Evolutionary conservation across 2,113 vertebrate genomes (phyloP), one percentile per base, ranked within the genome.

Genomic region (Ardeotis arabs): DNA sequence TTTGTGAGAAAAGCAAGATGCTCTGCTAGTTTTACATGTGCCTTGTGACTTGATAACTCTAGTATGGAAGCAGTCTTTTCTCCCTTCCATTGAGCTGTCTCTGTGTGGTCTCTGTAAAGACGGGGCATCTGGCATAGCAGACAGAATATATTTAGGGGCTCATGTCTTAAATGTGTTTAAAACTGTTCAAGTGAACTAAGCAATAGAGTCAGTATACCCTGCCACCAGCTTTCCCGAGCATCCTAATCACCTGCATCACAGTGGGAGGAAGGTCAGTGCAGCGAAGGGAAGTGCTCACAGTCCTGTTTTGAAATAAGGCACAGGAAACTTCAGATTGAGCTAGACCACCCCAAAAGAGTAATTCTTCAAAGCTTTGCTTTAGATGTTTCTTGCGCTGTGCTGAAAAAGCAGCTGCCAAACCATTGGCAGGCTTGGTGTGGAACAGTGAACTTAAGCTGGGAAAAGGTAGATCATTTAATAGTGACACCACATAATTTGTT

Each of bases 391-490:
- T 67, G 37, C 59, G 22, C 16, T 76, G 28, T 62, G 55, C 59
- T 76, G 39, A 41, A 80, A 95, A 90, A 77, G 9, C 28, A 80
- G 14, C 50, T 86, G 56, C 52, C 69, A 90, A 93, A 63, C 12
- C 8, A 19, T n/a, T 87, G 56, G 3, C 29, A 77, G 75, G 25
- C n/a, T 90, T 80, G 25, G 5, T 88, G 31, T 70, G 50, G 41
- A 78, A 53, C 25, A 78, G 44, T 84, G 74, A 67, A 72, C 83
- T 96, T 93, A 64, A 69, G 28, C 44, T 84, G 72, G 67, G 52
- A 91, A 94, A 62, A 88, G 84, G 59, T 75, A 77, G 83, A 95
- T 94, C 52, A 91, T 94, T 96, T 87, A 86, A 55, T 9, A 95
- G 52, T 52, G 59, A 84, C 10, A 69, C 78, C 39, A 68, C 19